Conservation (phyloP, 2,797 vertebrate species). For the Psittacula derbiana region DNA sequence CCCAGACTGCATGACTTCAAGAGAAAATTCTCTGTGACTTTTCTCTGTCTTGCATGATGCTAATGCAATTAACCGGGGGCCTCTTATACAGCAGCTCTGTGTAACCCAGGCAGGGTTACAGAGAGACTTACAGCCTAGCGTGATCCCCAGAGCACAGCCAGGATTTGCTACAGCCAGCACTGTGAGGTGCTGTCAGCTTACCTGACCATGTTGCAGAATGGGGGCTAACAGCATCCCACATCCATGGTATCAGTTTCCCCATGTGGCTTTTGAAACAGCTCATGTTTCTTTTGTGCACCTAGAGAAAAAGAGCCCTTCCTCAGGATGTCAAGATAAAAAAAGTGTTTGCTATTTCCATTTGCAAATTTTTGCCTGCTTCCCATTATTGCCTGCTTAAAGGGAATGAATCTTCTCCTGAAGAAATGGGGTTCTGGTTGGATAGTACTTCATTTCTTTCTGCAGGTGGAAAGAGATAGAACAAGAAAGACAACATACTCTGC, state of each 20-base stretch:
- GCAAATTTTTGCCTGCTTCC: background rate
- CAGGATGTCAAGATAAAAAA: background rate
- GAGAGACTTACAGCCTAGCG: background rate
- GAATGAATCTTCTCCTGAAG: background rate
- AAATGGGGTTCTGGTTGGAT: background rate
- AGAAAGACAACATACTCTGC: background rate
- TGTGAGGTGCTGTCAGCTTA: background rate
- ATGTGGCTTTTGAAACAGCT: background rate
- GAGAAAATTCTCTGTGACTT: background rate
- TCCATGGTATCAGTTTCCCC: background rate
- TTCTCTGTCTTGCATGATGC: background rate
- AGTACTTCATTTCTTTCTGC: background rate
- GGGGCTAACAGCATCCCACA: background rate
- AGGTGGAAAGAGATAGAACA: background rate
- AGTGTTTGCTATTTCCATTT: background rate
- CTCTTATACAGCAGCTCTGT: background rate
- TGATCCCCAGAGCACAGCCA: background rate
- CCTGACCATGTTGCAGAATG: fast-evolving
- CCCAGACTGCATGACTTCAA: background rate
- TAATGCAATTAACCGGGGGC: background rate
- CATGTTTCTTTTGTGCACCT: background rate
- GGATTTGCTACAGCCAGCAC: background rate
- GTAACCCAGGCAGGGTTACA: background rate
- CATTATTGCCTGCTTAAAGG: background rate
- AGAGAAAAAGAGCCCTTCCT: background rate